Conservation (phyloP, 1,140 invertebrate species). For the Aphis gossypii region DNA sequence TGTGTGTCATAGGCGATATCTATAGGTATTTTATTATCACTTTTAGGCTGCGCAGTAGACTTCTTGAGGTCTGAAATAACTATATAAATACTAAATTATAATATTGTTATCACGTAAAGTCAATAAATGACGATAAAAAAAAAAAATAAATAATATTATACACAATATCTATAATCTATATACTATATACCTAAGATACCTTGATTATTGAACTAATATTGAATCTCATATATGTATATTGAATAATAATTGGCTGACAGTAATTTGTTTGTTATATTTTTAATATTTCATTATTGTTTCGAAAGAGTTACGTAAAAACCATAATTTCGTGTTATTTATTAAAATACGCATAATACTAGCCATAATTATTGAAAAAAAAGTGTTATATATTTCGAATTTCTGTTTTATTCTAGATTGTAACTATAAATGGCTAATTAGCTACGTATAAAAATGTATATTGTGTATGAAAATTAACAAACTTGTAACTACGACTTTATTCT, state of each 20-base stretch:
- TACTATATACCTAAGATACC: too few relatives aligned
- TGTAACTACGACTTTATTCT: background rate
- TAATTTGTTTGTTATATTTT: background rate
- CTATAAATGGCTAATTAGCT: background rate
- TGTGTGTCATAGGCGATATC: background rate
- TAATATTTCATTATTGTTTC: background rate
- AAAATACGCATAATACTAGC: too few relatives aligned
- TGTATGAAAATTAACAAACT: background rate
- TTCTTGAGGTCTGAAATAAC: background rate
- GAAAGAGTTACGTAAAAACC: background rate
- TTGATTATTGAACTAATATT: background rate
- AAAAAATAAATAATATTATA: background rate
- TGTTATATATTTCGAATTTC: background rate
- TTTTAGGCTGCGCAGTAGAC: background rate
- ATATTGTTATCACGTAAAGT: background rate
- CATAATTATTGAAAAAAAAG: background rate
- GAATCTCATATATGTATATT: background rate
- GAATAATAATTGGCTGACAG: background rate
- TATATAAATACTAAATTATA: background rate
- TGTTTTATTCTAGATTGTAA: background rate
- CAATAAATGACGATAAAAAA: background rate
- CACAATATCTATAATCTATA: background rate
- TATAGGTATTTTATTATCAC: background rate
- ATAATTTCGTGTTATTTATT: background rate
- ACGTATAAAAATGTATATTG: background rate